Conservation (phyloP, 1,140 invertebrate species). For the Xylocopa sonorina region DNA sequence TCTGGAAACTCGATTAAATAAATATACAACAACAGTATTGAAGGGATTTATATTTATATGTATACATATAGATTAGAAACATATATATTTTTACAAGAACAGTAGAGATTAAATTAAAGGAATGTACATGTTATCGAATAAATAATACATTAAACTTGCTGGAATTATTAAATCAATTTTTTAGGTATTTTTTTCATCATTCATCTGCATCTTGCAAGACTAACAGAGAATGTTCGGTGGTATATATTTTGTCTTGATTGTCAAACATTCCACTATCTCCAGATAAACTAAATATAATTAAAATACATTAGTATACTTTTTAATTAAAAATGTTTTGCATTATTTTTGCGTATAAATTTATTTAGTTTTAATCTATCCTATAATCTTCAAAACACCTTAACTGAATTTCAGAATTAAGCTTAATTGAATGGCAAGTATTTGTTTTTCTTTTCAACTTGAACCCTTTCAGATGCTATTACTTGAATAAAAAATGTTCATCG, state of each 20-base stretch:
- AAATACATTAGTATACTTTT: not conserved
- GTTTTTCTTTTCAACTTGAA: constrained; percentile 28
- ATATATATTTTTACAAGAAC: not conserved
- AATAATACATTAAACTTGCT: not conserved
- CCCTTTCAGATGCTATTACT: constrained; percentile 9
- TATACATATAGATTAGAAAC: no score
- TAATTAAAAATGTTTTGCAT: not conserved
- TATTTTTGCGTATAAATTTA: constrained; percentile 1
- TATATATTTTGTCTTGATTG: not conserved
- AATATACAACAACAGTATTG: no score
- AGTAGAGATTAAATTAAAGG: not conserved
- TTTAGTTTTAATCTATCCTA: constrained; percentile 4
- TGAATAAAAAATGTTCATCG: not conserved
- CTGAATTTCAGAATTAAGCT: constrained; percentile 28
- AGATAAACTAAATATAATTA: not conserved
- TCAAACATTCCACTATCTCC: not conserved
- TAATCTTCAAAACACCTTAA: constrained; percentile 23
- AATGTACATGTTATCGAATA: not conserved
- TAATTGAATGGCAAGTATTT: constrained; percentile 38
- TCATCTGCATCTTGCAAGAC: constrained; percentile 24
- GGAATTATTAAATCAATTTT: constrained; percentile 1
- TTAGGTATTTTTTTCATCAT: constrained; percentile 10
- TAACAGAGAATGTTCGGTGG: constrained; percentile 33
- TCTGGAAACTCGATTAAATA: no score
- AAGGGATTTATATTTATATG: no score